Conservation (phyloP, 2,113 vertebrate species). For the Ictalurus punctatus region DNA sequence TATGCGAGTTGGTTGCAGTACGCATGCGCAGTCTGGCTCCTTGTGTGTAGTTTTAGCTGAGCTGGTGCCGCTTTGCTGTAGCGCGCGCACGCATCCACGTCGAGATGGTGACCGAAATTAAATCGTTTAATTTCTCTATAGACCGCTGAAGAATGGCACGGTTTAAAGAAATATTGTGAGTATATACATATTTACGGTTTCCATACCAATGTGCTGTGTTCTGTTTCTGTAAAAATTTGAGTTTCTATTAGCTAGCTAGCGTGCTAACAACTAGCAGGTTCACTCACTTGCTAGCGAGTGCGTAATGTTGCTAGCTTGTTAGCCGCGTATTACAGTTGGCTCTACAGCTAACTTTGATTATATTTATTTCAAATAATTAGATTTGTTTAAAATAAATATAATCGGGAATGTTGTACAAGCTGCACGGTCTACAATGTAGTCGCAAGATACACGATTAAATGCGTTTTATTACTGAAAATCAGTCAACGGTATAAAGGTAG, state of each 20-base stretch:
- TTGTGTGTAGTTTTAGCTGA: constrained; percentile 23
- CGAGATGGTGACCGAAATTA: constrained; percentile 44
- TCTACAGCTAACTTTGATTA: neutral
- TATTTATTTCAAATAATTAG: neutral
- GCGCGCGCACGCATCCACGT: constrained; percentile 33
- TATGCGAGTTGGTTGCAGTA: neutral
- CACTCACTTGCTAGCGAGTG: constrained; percentile 1
- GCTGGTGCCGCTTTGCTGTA: neutral
- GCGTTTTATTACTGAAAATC: neutral
- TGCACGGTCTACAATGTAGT: neutral
- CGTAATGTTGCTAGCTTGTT: neutral
- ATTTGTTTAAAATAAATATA: neutral
- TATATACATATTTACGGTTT: neutral
- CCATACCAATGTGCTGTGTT: neutral
- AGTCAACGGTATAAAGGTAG: neutral
- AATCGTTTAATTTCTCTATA: constrained; percentile 16
- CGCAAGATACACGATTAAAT: neutral
- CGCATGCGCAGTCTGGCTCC: constrained; percentile 24
- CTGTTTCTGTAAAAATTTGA: neutral
- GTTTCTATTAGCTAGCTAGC: neutral
- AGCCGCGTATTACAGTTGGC: neutral
- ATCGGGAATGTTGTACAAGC: neutral
- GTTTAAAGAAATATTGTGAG: constrained; percentile 45
- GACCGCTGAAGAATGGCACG: constrained; percentile 47
- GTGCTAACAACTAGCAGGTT: constrained; percentile 9